Evolutionary conservation across 2,797 vertebrate genomes (phyloP).

Genomic region (Semaprochilodus insignis): DNA sequence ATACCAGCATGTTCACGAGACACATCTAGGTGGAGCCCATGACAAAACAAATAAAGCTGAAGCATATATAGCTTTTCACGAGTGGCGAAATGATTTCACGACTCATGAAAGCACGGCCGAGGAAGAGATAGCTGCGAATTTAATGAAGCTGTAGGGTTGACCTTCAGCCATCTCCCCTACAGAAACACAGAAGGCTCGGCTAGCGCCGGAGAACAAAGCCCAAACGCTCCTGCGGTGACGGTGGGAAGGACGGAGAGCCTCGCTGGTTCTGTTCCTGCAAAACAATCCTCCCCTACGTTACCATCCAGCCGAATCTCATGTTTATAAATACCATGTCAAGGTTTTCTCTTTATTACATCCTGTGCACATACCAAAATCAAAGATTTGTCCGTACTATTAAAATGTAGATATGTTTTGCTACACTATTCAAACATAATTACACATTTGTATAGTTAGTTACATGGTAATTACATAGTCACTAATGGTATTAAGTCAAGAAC

Average conservation of each 20-base stretch:
- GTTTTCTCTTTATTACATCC: not conserved
- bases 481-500: too few relatives aligned
- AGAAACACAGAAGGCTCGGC: slow-evolving; percentile 27
- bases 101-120: slow-evolving; percentile 34
- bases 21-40: not conserved
- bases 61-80: slow-evolving; percentile 29
- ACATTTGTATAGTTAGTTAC: too few relatives aligned
- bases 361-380: too few relatives aligned
- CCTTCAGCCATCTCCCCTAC: slow-evolving; percentile 45
- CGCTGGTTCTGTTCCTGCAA: slow-evolving; percentile 18
- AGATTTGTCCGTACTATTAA: too few relatives aligned
- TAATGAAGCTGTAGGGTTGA: slow-evolving; percentile 55
- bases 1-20: not conserved
- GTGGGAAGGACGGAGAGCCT: not conserved
- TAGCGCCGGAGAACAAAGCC: slow-evolving; percentile 11
- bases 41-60: not conserved
- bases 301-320: not conserved
- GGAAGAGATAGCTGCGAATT: slow-evolving; percentile 16
- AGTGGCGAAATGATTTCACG: slow-evolving; percentile 39
- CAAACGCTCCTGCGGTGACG: not conserved
- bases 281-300: slow-evolving; percentile 19
- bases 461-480: too few relatives aligned
- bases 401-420: too few relatives aligned
- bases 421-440: too few relatives aligned
- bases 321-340: slow-evolving; percentile 5